Base-by-base conservation (phyloP, 2,113 vertebrate genomes). In the Gallinago undulata region DNA sequence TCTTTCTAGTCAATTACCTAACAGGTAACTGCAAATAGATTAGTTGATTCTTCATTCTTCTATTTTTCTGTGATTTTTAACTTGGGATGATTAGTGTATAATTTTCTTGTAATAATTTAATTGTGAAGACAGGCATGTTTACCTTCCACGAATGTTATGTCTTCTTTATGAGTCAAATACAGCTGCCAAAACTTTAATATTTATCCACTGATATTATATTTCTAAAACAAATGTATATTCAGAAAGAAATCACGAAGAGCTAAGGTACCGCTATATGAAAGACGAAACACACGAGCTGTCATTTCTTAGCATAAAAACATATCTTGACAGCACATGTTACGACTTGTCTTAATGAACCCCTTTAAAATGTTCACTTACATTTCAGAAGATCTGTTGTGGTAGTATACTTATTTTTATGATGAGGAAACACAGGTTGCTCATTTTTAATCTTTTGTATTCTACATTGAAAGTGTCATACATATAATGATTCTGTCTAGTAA, bases 71-170 rank as follows among this genome's bases (percentile, higher is more conserved):
- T 30, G 4, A 43, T 14, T 48, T 93, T 84, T 87, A 93, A 64
- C 6, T 55, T 41, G 17, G 13, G 16, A 43, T 57, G 27, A 41
- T 27, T 77, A 0, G 0, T n/a, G 6, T 50, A 31, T 37, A n/a
- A 39, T 62, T 59, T 66, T 62, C 9, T 81, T 60, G 67, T 35
- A 59, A 55, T 63, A 87, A 75, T 59, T 75, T 73, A 21, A 66
- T 35, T 75, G 33, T 27, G 45, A 85, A 92, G 43, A 64, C 25
- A 64, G 27, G 22, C 25, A 39, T 7, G 2, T 31, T 73, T 88
- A 28, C 21, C 13, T 55, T 37, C 4, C 7, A 51, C 3, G 6
- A 56, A 68, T 60, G 33, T 87, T 39, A 43, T 31, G 30, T 76
- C 43, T 87, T 84, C 57, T 68, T 89, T 37, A 35, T 6, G 2